Evolutionary conservation across 1,140 invertebrate species (phyloP), one percentile per base, ranked within the genome.

Genomic region (Psilanteris sp.): DNA sequence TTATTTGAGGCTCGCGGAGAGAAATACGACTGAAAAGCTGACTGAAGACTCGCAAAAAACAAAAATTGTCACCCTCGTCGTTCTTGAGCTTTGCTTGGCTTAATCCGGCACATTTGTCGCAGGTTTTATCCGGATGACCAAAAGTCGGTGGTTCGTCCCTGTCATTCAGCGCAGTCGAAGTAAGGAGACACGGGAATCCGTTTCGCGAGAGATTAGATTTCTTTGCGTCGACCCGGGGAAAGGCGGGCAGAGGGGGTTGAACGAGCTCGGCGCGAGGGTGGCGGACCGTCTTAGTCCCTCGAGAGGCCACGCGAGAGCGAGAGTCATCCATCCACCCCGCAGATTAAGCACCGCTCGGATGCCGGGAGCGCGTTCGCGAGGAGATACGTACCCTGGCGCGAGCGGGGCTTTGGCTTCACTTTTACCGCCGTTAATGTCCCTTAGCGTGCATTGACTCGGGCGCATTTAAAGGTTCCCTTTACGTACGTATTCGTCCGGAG

Each of bases 381-480:
- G 15, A 46, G 52, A 50, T 22, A 34, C 27, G 43, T 13, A 31
- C 8, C 32, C 18, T 8, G 8, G n/a, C 2, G 16, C 7, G 26
- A 27, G 34, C n/a, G 34, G 9, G 50, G 22, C 32, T 18, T 57
- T 36, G 64, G 59, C 43, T 70, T 52, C 59, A 76, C 64, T 76
- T 76, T 76, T 70, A 64, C 73, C 48, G 62, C 50, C 64, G 57
- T 76, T 76, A 76, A 76, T 75, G 72, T 68, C 62, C 64, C 50
- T 67, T 75, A 57, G 44, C 26, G 62, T 55, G 54, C 48, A 55
- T 59, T 46, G 46, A 61, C 44, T 74, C 61, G 52, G 67, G 62
- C 48, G 50, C 54, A 62, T 64, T 68, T 44, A 18, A 43, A 68
- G 54, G 32, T 55, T 37, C n/a, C n/a, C n/a, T n/a, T n/a, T n/a